Base-by-base conservation (phyloP, 2,113 vertebrate genomes). In the Lanius ludovicianus region DNA sequence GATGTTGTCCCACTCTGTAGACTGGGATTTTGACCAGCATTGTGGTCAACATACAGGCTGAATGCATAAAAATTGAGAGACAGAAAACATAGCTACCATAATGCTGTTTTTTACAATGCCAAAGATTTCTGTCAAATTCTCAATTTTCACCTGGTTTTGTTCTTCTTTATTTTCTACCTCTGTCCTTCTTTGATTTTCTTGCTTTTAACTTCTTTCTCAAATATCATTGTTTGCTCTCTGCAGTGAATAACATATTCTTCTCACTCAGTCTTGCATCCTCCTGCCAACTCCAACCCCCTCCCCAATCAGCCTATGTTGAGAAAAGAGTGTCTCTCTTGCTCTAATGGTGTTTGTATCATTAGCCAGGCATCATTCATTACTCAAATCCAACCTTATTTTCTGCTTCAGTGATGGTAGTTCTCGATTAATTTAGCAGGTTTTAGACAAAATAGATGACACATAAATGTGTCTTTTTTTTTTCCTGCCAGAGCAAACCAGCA, bases 361-460 rank as follows among this genome's bases (percentile, higher is more conserved):
- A 94, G 67, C 41, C 15, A 91, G 74, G 44, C 87, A 85, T 86
- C 59, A 90, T 65, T 93, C 85, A 94, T 96, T 93, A 70, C 65
- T 70, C 71, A 87, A 93, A 92, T 93, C 37, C 94, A 70, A 62
- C 80, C 56, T 92, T 93, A 90, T 90, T 97, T 96, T 96, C 94
- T 96, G 92, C 92, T 95, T 94, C 95, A 68, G 22, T 74, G 63
- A 24, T 77, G 62, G 94, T 85, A 96, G 55, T 83, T 97, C 88
- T 92, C 87, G 91, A 95, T 97, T 97, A 97, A 97, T 95, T 92
- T 94, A 94, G 65, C 55, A 95, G 81, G 50, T 77, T 95, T 93
- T 79, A 95, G 92, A 91, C 77, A 93, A 97, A 97, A 90, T 60
- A 84, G 42, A 89, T 95, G 63, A 74, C 93, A 85, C 56, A 85